Evolutionary conservation across 2,888 invertebrate species (phyloP).

Genomic region (Conops quadrifasciatus): DNA sequence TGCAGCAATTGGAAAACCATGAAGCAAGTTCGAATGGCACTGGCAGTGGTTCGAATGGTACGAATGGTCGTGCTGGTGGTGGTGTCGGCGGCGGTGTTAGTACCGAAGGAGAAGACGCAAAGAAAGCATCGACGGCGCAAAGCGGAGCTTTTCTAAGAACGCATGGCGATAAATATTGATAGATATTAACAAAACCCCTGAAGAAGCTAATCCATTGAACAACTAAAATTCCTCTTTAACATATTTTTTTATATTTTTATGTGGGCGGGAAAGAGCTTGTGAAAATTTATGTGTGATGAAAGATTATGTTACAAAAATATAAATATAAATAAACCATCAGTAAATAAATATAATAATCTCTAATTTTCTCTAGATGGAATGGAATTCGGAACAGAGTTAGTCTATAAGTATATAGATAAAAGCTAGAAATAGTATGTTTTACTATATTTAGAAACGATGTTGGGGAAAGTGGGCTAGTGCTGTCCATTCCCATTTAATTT

Average conservation of each 20-base stretch:
- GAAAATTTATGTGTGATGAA: conserved; percentile 24
- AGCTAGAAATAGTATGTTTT: no score
- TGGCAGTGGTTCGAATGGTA: conserved; percentile 2
- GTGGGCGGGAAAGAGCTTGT: conserved; percentile 3
- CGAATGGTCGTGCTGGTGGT: conserved; percentile 15
- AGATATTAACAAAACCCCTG: background rate
- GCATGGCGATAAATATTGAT: conserved; percentile 48
- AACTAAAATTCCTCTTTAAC: background rate
- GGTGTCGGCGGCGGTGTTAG: background rate
- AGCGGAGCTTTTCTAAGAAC: conserved; percentile 44
- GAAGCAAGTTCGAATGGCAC: conserved; percentile 47
- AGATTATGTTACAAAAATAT: background rate
- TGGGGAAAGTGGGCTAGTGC: no score
- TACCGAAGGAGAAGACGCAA: conserved; percentile 4
- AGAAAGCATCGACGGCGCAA: conserved; percentile 20
- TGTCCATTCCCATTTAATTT: no score
- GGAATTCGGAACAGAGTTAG: no score
- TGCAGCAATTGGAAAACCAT: conserved; percentile 74
- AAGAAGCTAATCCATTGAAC: background rate
- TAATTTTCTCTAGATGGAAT: no score
- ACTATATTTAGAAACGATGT: no score
- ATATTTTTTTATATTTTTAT: conserved; percentile 10
- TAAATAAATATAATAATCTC: no score
- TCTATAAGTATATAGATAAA: no score
- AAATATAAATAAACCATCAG: background rate